phyloP scores from a whole-genome alignment of 2,888 invertebrate species.

The Thereva unica region DNA sequence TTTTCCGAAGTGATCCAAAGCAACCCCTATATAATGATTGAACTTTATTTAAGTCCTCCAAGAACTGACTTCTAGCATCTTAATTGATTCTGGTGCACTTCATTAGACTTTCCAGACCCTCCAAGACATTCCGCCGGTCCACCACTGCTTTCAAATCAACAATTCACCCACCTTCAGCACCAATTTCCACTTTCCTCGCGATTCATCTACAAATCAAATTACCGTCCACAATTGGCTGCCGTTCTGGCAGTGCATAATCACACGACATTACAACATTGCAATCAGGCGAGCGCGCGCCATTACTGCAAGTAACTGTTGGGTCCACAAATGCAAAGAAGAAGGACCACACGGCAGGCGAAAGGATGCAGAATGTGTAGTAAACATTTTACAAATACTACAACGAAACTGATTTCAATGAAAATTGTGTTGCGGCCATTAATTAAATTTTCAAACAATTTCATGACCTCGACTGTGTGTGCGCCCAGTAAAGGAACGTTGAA shows the following conservation, averaged over 20 bases:
- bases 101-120: too few species aligned
- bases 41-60: too few species aligned
- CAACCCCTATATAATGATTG: too few species aligned
- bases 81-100: too few species aligned
- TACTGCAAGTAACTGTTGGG: too few species aligned
- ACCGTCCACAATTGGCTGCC: constrained; percentile 27
- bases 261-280: constrained; percentile 9
- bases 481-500: constrained; percentile 14
- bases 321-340: background rate
- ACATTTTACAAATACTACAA: constrained; percentile 33
- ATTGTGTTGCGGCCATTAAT: constrained; percentile 34
- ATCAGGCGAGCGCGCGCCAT: constrained; percentile 1
- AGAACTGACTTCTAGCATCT: too few species aligned
- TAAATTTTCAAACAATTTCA: constrained; percentile 36
- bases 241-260: constrained; percentile 28
- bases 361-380: constrained; percentile 17
- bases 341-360: constrained; percentile 9
- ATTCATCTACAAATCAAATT: constrained; percentile 16
- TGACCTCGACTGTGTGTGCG: constrained; percentile 14
- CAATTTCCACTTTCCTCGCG: too few species aligned
- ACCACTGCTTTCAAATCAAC: too few species aligned
- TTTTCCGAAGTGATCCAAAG: too few species aligned
- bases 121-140: too few species aligned
- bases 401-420: constrained; percentile 32
- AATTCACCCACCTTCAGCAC: too few species aligned